Conservation (phyloP, 2,888 invertebrate species). For the Serrognathus titanus region DNA sequence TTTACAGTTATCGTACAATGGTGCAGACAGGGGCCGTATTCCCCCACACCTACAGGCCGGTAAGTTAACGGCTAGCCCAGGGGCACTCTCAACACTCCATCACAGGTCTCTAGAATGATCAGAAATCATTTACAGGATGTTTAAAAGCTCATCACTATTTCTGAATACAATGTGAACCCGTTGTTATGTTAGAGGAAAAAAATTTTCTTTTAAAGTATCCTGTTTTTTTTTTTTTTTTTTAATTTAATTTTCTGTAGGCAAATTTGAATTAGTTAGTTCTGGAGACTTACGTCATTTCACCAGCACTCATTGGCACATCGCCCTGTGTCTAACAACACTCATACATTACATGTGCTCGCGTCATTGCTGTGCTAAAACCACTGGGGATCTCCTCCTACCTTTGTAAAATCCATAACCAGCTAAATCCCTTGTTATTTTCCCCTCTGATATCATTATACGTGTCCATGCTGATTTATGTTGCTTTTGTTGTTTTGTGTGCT, state of each 20-base stretch:
- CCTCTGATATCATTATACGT: constrained; percentile 34
- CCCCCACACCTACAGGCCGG: constrained; percentile 50
- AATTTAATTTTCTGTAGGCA: no score
- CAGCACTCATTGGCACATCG: constrained; percentile 45
- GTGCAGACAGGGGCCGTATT: constrained; percentile 47
- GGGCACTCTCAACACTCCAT: constrained; percentile 27
- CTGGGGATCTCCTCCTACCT: constrained; percentile 34
- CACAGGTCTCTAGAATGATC: constrained; percentile 25
- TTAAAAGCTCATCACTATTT: not conserved
- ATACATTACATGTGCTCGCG: constrained; percentile 48
- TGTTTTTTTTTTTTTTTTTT: no score
- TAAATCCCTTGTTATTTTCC: constrained; percentile 10
- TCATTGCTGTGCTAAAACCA: constrained; percentile 48
- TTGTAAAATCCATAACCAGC: constrained; percentile 11
- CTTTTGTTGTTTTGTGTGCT: constrained; percentile 20
- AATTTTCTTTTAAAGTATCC: no score
- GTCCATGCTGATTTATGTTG: constrained; percentile 23
- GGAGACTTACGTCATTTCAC: constrained; percentile 5
- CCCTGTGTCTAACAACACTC: constrained; percentile 48
- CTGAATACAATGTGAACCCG: not conserved
- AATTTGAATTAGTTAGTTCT: not conserved
- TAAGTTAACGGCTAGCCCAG: constrained; percentile 45
- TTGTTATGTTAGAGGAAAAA: not conserved
- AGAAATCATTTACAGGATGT: not conserved
- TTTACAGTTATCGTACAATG: constrained; percentile 49